Base-by-base conservation (phyloP, 2,797 vertebrate species). In the Loriculus beryllinus region DNA sequence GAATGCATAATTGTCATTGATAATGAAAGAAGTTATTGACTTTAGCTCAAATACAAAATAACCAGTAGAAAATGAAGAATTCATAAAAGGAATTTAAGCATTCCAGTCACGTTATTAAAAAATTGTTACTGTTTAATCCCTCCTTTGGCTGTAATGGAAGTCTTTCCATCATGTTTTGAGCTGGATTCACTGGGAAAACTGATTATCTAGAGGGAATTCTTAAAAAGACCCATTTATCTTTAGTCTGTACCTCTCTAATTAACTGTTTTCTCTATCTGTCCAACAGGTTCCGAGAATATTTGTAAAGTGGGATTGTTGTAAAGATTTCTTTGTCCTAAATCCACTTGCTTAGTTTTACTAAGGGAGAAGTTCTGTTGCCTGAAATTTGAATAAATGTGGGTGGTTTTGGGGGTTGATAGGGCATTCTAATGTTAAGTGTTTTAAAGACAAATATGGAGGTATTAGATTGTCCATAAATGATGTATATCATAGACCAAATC, bases 31-130 rank as follows among this genome's bases (percentile, higher is more conserved):
- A 96, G 86, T 92, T 94, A 78, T 2, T 31, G 39, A 59, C 37
- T 86, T 92, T 57, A 78, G 75, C 78, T 78, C 72, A 91, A 96
- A 87, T 54, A 96, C 48, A 25, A 78, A 81, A 74, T 33, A 76
- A 63, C 40, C 49, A 85, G 64, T 63, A 78, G 76, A 95, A 96
- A 95, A 82, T 96, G 15, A 69, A 94, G 90, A 95, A 95, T 91
- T 88, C 60, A 88, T 86, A 60, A 93, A 92, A 90, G 39, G 37
- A 79, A 62, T 8, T 3, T 31, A 13, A 92, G 43, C 60, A 87
- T 90, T 92, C 59, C 29, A 86, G 49, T 9, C 74, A 5, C 7
- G 28, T 72, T 87, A 67, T 16, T 82, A 76, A 92, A 88, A 79
- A 69, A 25, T 75, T 72, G 31, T 67, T 28, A 22, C 35, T 76